A percentile compares a stretch with the other conserved stretches of the same genome.
Evolutionary conservation across 1,140 invertebrate genomes (phyloP).

Genomic region (Teleopsis dalmanni): DNA sequence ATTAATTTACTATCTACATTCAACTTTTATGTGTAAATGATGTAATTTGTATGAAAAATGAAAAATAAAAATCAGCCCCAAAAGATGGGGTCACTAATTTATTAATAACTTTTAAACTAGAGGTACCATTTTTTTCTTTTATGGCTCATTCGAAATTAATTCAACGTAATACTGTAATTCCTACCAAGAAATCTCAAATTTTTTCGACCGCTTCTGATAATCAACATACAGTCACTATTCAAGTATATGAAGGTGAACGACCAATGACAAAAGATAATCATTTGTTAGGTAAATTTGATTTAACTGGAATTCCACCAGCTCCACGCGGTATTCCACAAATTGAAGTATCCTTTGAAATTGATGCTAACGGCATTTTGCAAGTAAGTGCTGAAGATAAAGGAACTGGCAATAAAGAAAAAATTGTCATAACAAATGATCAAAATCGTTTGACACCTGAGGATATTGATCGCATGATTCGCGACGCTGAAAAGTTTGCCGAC

Average conservation of each 20-base stretch:
- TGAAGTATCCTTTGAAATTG: constrained; percentile 98
- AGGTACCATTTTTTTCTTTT: too few relatives aligned
- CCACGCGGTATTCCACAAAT: constrained; percentile 98
- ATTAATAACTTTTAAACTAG: too few relatives aligned
- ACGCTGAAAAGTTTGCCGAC: constrained; percentile 97
- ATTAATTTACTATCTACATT: too few relatives aligned
- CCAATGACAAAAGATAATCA: constrained; percentile 99
- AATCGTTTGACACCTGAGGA: constrained; percentile 95
- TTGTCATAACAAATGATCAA: constrained; percentile 98
- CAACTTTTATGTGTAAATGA: too few relatives aligned
- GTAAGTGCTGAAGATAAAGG: constrained; percentile 98
- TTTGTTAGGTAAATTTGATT: constrained; percentile 93
- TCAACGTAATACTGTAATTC: constrained; percentile 95
- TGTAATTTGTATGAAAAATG: too few relatives aligned
- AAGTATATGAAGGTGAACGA: constrained; percentile 95
- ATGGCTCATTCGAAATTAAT: constrained; percentile 98
- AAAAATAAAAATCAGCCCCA: too few relatives aligned
- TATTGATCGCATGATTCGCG: constrained; percentile 97
- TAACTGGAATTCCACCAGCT: constrained; percentile 96
- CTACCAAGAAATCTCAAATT: constrained; percentile 99
- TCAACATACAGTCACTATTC: constrained; percentile 98
- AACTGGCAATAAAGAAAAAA: constrained; percentile 96
- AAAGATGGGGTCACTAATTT: too few relatives aligned
- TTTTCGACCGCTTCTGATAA: constrained; percentile 99
- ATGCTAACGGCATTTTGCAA: constrained; percentile 95